Base-by-base conservation (phyloP, 2,888 invertebrate species). In the Aelia acuminata region DNA sequence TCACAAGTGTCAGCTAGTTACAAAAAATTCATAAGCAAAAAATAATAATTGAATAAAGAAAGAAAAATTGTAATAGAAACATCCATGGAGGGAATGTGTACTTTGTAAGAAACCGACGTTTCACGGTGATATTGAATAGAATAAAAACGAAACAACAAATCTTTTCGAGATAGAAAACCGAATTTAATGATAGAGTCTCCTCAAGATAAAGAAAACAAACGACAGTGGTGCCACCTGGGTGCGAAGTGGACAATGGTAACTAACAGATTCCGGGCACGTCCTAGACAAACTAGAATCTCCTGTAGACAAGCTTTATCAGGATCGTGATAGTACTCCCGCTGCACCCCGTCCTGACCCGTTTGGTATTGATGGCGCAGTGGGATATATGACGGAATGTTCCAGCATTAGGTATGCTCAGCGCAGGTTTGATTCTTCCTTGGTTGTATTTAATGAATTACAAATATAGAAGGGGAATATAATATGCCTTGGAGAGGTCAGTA, bases 361-460 rank as follows among this genome's bases (percentile, higher is more conserved):
- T 26, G 13, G 57, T 57, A 57, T 57, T 57, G 57, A 57, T 57
- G 57, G 57, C 13, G 57, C 57, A 57, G 13, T 11, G 57, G 26
- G 57, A 11, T 26, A n/a, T 57, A 57, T 57, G 57, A n/a, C 26
- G 57, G 57, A 57, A 57, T 57, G 63, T 8, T 31, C 15, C 26
- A 10, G 63, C 31, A 57, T 63, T 31, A 63, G 3, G 63, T 63
- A 31, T 31, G 31, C 63, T 63, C 2, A 7, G 31, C 31, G 4
- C 31, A 31, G 63, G 63, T 63, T 63, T 31, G 31, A 63, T 63
- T 35, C 63, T 31, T 31, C 26, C 15, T 26, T 15, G 20, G n/a
- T n/a, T n/a, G 63, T 63, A 63, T 63, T 63, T 63, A 63, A 63
- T 63, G 63, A 31, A 63, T 31, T 63, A 18, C 31, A 63, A 63